Evolutionary conservation across 2,797 vertebrate species (phyloP), one percentile per base, ranked within the genome.

Genomic region (Acrossocheilus fasciatus): DNA sequence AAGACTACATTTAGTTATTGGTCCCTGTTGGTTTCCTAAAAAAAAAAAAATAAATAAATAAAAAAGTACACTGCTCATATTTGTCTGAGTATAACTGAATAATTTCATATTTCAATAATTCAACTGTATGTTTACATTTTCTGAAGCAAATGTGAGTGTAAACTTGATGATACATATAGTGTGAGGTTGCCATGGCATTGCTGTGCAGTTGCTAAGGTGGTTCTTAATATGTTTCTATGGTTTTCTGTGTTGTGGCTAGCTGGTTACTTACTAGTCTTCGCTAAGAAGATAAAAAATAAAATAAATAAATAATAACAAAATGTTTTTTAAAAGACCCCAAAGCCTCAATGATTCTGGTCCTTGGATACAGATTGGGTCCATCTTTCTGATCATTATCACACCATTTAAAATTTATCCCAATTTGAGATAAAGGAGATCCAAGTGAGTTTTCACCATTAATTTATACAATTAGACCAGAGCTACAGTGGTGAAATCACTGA

Each of bases 101-200:
- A 43, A 36, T 12, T 66, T 15, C 11, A 4, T 20, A 23, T 36
- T 47, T 39, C 14, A 39, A 41, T 59, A 11, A 43, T 43, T 57
- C 18, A 41, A 64, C 4, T 11, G 39, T 4, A 26, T 6, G 4
- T 76, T 78, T 59, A 52, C 15, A 36, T 34, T 34, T 54, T 43
- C n/a, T 45, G 4, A 79, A 26, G 39, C 20, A 79, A 62, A 81
- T 23, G 34, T 14, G 50, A 59, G 36, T 59, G 8, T 43, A 73
- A 82, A 30, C 34, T 11, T 39, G 50, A 59, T 57, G 66, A 72
- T 26, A 10, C 14, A 36, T 39, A 4, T 52, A n/a, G 30, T 41
- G 36, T 73, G 68, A 45, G 69, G 52, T 83, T 73, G 52, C 81
- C 68, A 59, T 83, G 68, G 68, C 69, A 73, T 59, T 73, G 12